Base-by-base conservation (phyloP, 1,140 invertebrate species). In the Nephotettix cincticeps region DNA sequence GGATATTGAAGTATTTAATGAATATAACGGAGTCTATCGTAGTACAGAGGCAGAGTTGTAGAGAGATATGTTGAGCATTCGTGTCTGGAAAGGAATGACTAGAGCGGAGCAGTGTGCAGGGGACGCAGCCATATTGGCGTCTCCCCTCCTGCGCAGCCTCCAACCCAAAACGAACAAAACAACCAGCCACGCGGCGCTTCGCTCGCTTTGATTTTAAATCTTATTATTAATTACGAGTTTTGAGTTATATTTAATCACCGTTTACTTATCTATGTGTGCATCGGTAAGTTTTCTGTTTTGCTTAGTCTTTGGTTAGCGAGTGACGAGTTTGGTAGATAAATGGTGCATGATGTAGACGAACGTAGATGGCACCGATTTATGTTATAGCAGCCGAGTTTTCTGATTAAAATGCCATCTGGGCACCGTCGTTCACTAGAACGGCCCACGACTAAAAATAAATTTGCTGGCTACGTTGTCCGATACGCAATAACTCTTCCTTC, bases 201-300 rank as follows among this genome's bases (percentile, higher is more conserved):
- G 25, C 56, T 61, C 23, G 56, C 23, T 61, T 61, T 61, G 6
- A 61, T 61, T 28, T 28, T 61, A 61, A 6, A 61, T 29, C 9
- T 61, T 27, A 27, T 27, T 27, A 27, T 61, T 27, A 28, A 61
- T 61, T 61, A 61, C 21, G 56, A 6, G 56, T 61, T 61, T 61
- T 27, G 25, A 23, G 13, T 61, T 25, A 61, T 61, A 21, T 61
- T 61, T 28, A 21, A 9, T 51, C 23, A 9, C 47, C 47, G 47
- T 19, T 51, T 51, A 51, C 21, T n/a, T 51, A 21, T 40, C n/a
- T 40, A 40, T 17, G 36, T 6, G 36, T 40, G 6, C 36, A 6
- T 61, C 56, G 56, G 56, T 61, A 61, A 61, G 56, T 61, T 61
- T 61, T 61, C 23, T 21, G 56, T 61, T 54, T 61, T 61, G 23